Evolutionary conservation across 2,888 invertebrate genomes (phyloP).

Genomic region (Stegophylla sp.): DNA sequence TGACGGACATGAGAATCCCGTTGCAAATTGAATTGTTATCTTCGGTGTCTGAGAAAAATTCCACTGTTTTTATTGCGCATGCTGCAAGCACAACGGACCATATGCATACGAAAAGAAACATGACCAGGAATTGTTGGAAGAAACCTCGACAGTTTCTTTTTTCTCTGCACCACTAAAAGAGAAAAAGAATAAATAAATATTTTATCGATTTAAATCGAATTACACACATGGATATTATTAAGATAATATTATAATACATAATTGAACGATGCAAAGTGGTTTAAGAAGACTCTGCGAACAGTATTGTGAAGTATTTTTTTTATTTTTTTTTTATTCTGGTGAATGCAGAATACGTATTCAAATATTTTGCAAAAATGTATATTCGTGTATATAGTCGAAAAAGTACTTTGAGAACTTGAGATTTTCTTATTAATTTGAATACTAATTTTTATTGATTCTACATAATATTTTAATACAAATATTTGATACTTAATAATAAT

Average conservation of each 20-base stretch:
- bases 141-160: constrained; percentile 20
- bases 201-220: background rate
- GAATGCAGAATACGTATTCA: too few species aligned
- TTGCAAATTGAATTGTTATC: background rate
- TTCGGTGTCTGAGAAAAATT: background rate
- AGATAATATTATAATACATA: too few species aligned
- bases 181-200: background rate
- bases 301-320: too few species aligned
- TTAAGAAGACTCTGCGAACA: background rate
- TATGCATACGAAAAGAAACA: background rate
- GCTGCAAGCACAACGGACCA: constrained; percentile 11
- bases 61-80: constrained; percentile 3
- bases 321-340: too few species aligned
- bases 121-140: background rate
- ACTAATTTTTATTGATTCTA: too few species aligned
- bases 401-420: too few species aligned
- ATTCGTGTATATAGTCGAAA: too few species aligned
- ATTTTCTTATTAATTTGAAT: too few species aligned
- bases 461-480: too few species aligned
- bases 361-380: too few species aligned
- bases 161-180: constrained; percentile 21
- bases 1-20: constrained; percentile 16
- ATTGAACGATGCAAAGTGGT: background rate
- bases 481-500: too few species aligned
- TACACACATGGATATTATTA: background rate